A percentile compares a stretch with the other conserved stretches of the same genome.
phyloP scores from a whole-genome alignment of 2,113 vertebrate genomes.

The Phoxinus phoxinus region DNA sequence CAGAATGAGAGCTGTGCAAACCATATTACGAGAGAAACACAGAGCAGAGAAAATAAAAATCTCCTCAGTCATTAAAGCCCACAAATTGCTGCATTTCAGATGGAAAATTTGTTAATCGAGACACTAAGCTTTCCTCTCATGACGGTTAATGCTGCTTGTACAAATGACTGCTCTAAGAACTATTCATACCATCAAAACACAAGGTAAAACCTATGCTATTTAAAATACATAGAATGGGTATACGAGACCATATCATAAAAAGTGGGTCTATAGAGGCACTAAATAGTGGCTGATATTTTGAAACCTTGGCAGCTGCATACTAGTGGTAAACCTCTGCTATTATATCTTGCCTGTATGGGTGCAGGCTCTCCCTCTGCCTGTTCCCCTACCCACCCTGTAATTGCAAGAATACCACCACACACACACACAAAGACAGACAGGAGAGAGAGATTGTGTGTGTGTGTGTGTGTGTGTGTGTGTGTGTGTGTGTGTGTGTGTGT shows the following conservation, averaged over 20 bases:
- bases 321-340: conserved; percentile 75
- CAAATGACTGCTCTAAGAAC: neutral
- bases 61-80: conserved; percentile 60
- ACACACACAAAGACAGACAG: neutral
- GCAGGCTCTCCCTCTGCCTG: conserved; percentile 67
- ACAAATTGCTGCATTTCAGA: conserved; percentile 19
- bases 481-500: too few relatives aligned
- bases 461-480: too few relatives aligned
- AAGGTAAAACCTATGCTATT: conserved; percentile 3
- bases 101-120: conserved; percentile 4
- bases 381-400: conserved; percentile 73
- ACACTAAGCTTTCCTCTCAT: conserved; percentile 1
- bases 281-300: conserved; percentile 72
- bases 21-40: conserved; percentile 2
- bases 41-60: conserved; percentile 59
- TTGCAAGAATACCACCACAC: conserved; percentile 65
- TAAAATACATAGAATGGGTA: conserved; percentile 21
- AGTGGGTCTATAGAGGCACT: conserved; percentile 14
- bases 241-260: conserved; percentile 37
- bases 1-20: conserved; percentile 37
- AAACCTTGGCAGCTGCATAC: conserved; percentile 68
- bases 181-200: neutral
- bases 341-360: conserved; percentile 74
- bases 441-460: too few relatives aligned
- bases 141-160: neutral